These are phyloP conservation scores for Amphimallon solstitiale DNA, from an alignment of 2,888 invertebrate species.

Conservation along the genomic window DNA sequence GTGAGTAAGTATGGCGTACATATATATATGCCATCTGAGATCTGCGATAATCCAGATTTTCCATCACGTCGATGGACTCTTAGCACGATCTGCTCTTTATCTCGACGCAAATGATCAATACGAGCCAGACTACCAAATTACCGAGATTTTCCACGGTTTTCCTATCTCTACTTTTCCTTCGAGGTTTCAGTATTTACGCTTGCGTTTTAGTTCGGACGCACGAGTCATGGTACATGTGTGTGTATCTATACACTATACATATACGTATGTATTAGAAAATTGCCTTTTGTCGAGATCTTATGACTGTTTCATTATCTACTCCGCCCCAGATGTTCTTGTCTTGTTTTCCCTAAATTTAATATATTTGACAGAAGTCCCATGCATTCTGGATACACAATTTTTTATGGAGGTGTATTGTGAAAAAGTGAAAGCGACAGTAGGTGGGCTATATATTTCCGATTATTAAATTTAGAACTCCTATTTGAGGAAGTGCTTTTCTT, in stretches of 20 bases:
- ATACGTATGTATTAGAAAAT: neutral
- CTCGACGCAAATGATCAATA: conserved; percentile 19
- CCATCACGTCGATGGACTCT: conserved; percentile 14
- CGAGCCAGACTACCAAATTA: conserved; percentile 1
- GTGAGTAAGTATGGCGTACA: neutral
- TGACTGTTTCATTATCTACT: conserved; percentile 15
- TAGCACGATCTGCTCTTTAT: conserved; percentile 6
- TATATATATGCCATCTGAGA: conserved; percentile 2
- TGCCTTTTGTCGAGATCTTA: neutral
- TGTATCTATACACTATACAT: neutral
- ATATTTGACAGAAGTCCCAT: conserved; percentile 14
- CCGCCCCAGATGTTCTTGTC: conserved; percentile 10
- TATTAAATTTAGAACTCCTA: conserved; percentile 24
- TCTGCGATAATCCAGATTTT: conserved; percentile 12
- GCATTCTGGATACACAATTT: conserved; percentile 26
- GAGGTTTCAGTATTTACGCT: no score
- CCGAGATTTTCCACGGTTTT: conserved; percentile 8
- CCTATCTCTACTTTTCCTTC: neutral
- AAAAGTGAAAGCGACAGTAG: neutral
- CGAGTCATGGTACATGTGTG: no score
- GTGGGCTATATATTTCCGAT: conserved; percentile 19
- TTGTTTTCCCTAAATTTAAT: conserved; percentile 22
- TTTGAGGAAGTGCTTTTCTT: conserved; percentile 3
- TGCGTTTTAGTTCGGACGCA: no score
- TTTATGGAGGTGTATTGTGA: conserved; percentile 7